Conservation (phyloP, 2,797 vertebrate species). For the Heterohyrax brucei region DNA sequence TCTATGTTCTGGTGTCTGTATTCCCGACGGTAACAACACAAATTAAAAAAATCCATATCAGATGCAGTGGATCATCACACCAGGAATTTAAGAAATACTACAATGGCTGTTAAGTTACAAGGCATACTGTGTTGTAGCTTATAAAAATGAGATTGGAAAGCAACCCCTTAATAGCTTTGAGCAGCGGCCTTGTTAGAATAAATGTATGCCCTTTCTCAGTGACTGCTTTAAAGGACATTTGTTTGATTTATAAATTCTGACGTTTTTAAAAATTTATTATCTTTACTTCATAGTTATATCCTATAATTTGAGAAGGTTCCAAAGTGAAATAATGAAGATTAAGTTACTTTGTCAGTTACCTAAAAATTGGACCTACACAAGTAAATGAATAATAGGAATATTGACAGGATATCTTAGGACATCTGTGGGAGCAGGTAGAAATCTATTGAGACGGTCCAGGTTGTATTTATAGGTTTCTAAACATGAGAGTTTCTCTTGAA, state of each 20-base stretch:
- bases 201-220: not conserved
- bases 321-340: constrained; percentile 63
- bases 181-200: constrained; percentile 23
- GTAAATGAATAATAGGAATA: constrained; percentile 4
- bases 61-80: constrained; percentile 12
- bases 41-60: not conserved
- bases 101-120: not conserved
- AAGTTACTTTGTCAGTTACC: constrained; percentile 62
- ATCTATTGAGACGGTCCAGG: not conserved
- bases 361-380: constrained; percentile 51
- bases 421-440: not conserved
- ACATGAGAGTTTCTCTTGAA: constrained; percentile 5
- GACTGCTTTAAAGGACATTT: constrained; percentile 49
- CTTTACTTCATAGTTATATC: constrained; percentile 48
- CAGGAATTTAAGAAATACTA: constrained; percentile 19
- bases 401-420: constrained; percentile 15
- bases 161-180: not conserved
- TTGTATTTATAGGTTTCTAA: constrained; percentile 48
- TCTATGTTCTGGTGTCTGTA: too few relatives aligned
- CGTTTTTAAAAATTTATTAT: constrained; percentile 41
- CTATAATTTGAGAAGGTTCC: constrained; percentile 19
- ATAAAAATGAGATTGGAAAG: constrained; percentile 39
- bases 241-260: constrained; percentile 52
- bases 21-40: not conserved
- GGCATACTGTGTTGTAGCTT: constrained; percentile 6